Base-by-base conservation (phyloP, 2,888 invertebrate species). In the Reticulitermes lucifugus region DNA sequence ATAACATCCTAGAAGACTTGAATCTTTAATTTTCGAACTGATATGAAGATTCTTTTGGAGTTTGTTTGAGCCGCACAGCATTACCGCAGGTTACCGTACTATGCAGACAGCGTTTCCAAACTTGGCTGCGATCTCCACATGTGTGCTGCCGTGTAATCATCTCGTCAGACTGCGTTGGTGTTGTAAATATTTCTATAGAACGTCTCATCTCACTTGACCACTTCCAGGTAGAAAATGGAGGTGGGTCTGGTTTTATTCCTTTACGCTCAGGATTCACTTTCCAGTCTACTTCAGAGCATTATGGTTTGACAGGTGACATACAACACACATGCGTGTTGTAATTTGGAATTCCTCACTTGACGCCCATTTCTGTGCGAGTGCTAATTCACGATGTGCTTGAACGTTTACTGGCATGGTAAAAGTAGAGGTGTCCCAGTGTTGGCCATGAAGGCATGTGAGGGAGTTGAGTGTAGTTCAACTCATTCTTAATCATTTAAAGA, bases 141-240 rank as follows among this genome's bases (percentile, higher is more conserved):
- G 6, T 18, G 77, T 46, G 51, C 46, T 46, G n/a, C 51, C 4
- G 7, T 14, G 22, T 80, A 80, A 80, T 80, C 80, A 59, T 80
- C 80, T 29, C 60, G 80, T 80, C 80, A 80, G 60, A 51, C n/a
- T 55, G 35, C 79, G 79, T 59, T 41, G 80, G 80, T 29, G 80
- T 80, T 80, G 60, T 80, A 80, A 41, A 80, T 80, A 80, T 41
- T 80, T 80, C 41, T 79, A 51, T 79, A 21, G 25, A 79, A 25
- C 79, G 55, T 73, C 73, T 73, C 41, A 80, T 73, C 73, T 73
- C 73, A 21, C 35, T 73, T 71, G 0, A 60, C 21, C 14, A 60
- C 60, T 60, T 9, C 0, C 4, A 65, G 25, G 9, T 14, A 65
- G 65, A n/a, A 25, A 55, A n/a, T 65, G 25, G 65, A n/a, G 65